phyloP scores from a whole-genome alignment of 2,888 invertebrate genomes.

The Synanthedon formicaeformis region DNA sequence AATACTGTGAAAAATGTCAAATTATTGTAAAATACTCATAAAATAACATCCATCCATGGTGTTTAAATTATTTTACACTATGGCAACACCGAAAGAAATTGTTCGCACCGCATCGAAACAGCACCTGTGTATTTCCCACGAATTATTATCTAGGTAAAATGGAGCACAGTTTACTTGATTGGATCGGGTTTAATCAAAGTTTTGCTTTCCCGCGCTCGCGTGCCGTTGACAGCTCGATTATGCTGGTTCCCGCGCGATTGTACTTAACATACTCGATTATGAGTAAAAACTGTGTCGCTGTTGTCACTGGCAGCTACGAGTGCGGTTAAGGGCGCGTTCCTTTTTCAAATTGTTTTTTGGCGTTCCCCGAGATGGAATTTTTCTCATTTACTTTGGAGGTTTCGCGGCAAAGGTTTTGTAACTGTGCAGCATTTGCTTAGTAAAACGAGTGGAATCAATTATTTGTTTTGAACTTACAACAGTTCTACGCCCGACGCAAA shows the following conservation, averaged over 20 bases:
- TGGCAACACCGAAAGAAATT: background rate
- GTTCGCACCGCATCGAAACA: background rate
- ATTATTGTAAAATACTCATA: no score
- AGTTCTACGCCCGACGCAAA: no score
- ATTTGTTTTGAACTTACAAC: no score
- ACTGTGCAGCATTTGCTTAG: no score
- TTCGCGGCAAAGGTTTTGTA: background rate
- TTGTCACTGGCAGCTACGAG: conserved; percentile 4
- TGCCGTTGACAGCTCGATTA: conserved; percentile 1
- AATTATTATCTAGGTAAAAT: conserved; percentile 1
- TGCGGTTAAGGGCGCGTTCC: background rate
- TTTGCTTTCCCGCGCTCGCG: conserved; percentile 2
- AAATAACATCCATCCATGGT: no score
- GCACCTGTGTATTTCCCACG: conserved; percentile 2
- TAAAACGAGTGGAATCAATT: no score
- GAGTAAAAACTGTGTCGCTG: conserved; percentile 4
- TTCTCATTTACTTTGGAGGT: background rate
- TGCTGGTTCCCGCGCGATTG: conserved; percentile 1
- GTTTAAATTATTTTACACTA: background rate
- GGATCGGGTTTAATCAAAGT: conserved; percentile 2
- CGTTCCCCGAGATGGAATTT: background rate
- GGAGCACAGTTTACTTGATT: conserved; percentile 1
- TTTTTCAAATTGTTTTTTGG: background rate
- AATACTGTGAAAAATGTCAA: no score
- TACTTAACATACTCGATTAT: conserved; percentile 2